phyloP scores from a whole-genome alignment of 1,140 invertebrate genomes.

The Pissodes strobi region DNA sequence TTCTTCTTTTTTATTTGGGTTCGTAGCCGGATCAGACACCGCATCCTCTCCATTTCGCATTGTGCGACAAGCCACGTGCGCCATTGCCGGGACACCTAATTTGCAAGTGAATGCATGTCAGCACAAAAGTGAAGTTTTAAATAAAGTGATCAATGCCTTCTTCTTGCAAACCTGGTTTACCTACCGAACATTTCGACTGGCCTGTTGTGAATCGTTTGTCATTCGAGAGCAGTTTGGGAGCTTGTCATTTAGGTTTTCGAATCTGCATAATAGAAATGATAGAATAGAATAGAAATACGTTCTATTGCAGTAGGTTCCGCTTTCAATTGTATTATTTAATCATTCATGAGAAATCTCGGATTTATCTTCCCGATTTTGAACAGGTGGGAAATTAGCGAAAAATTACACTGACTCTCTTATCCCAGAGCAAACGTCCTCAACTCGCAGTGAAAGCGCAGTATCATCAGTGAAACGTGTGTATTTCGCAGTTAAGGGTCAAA shows the following conservation, averaged over 20 bases:
- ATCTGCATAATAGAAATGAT: constrained; percentile 8
- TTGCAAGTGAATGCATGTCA: constrained; percentile 41
- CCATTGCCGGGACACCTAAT: constrained; percentile 26
- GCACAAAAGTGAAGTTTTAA: constrained; percentile 39
- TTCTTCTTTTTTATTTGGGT: constrained; percentile 21
- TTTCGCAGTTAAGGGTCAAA: too few relatives aligned
- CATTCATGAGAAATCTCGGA: too few relatives aligned
- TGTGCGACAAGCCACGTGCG: constrained; percentile 36
- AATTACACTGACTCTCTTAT: too few relatives aligned
- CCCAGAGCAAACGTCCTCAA: too few relatives aligned
- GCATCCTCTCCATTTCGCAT: constrained; percentile 28
- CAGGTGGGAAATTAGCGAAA: too few relatives aligned
- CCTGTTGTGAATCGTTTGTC: constrained; percentile 23
- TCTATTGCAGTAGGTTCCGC: too few relatives aligned
- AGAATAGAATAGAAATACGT: too few relatives aligned
- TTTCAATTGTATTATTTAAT: too few relatives aligned
- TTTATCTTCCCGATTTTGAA: too few relatives aligned
- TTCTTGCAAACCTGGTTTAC: constrained; percentile 26
- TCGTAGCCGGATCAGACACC: constrained; percentile 29
- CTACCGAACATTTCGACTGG: constrained; percentile 30
- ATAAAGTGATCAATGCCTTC: constrained; percentile 43
- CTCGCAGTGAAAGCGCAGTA: too few relatives aligned
- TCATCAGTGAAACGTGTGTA: too few relatives aligned
- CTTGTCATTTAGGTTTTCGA: not conserved
- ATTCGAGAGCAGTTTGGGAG: constrained; percentile 12